phyloP scores from a whole-genome alignment of 1,140 invertebrate species.

The Heliothis virescens region DNA sequence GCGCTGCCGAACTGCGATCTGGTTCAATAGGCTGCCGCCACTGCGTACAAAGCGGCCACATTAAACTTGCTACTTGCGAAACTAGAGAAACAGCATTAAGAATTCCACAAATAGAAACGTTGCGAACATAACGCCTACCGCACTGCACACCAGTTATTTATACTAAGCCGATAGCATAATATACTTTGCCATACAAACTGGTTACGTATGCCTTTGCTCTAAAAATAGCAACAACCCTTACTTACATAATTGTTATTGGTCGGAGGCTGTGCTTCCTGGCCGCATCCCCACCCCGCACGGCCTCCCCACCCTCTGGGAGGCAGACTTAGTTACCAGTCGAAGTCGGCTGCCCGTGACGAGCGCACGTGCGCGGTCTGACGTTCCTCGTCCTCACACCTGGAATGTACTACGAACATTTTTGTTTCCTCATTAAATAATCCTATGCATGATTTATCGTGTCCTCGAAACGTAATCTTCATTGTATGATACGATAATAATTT shows the following conservation, averaged over 20 bases:
- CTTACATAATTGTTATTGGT: slow-evolving; percentile 77
- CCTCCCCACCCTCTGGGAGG: slow-evolving; percentile 18
- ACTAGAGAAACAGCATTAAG: slow-evolving; percentile 58
- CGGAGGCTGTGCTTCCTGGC: slow-evolving; percentile 77
- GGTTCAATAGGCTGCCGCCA: slow-evolving; percentile 26
- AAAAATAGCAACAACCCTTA: slow-evolving; percentile 82
- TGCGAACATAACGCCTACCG: slow-evolving; percentile 53
- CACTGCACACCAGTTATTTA: slow-evolving; percentile 56
- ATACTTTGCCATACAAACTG: slow-evolving; percentile 51
- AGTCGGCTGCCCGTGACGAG: slow-evolving; percentile 49
- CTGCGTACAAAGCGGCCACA: slow-evolving; percentile 21
- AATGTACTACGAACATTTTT: slow-evolving; percentile 39
- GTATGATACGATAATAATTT: not conserved
- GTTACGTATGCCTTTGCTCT: slow-evolving; percentile 67
- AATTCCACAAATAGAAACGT: slow-evolving; percentile 61
- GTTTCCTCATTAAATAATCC: not conserved
- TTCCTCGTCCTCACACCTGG: slow-evolving; percentile 23
- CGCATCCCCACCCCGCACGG: slow-evolving; percentile 56
- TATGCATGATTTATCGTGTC: not conserved
- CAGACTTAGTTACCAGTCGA: slow-evolving; percentile 39
- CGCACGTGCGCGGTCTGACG: slow-evolving; percentile 40
- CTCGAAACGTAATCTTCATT: not conserved
- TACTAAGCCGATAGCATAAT: slow-evolving; percentile 51
- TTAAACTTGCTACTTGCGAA: slow-evolving; percentile 61
- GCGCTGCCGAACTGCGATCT: slow-evolving; percentile 17